These are phyloP conservation scores for Panurus biarmicus DNA, from an alignment of 2,113 vertebrate species.

Conservation along the genomic window DNA sequence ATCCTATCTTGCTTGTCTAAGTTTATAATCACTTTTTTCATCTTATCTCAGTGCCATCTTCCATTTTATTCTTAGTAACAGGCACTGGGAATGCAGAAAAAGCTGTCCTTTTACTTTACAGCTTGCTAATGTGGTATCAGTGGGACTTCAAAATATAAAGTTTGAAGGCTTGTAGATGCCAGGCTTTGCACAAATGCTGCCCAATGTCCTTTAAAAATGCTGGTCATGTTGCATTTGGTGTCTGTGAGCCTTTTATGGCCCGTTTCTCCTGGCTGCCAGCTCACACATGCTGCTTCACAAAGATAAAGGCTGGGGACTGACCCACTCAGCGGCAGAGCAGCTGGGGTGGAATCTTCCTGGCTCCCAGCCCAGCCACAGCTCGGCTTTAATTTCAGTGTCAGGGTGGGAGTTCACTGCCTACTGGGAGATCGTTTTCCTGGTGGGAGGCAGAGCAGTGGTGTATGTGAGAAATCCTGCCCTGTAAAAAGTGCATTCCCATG, in stretches of 20 bases:
- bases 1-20: not conserved
- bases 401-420: not conserved
- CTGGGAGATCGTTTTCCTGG: not conserved
- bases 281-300: not conserved
- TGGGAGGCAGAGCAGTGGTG: not conserved
- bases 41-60: not conserved
- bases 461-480: not conserved
- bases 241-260: not conserved
- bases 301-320: conserved; percentile 24
- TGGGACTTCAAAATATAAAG: not conserved
- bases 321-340: not conserved
- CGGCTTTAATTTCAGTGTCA: not conserved
- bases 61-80: not conserved
- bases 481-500: not conserved
- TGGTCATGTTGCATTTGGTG: accelerated
- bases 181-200: not conserved
- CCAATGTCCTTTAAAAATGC: not conserved
- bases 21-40: not conserved
- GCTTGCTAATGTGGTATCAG: accelerated
- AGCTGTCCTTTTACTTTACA: not conserved
- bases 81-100: not conserved
- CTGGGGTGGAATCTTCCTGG: conserved; percentile 26
- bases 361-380: not conserved
- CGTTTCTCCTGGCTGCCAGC: not conserved
- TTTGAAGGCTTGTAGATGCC: not conserved